A percentile compares a stretch with the other conserved stretches of the same genome.
phyloP scores from a whole-genome alignment of 2,113 vertebrate species.

The Dromaius novaehollandiae region DNA sequence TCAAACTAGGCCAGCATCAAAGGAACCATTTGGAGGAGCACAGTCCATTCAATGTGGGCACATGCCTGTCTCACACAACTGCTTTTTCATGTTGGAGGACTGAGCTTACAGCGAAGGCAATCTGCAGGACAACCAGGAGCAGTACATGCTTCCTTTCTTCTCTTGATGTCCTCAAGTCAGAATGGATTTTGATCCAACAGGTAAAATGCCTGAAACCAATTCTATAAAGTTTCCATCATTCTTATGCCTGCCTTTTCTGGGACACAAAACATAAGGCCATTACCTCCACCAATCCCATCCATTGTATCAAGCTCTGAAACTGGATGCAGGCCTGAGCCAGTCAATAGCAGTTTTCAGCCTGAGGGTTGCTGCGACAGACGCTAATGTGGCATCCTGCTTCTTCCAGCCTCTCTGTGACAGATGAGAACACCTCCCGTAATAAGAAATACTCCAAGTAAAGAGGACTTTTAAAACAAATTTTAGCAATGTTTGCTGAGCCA shows the following conservation, averaged over 20 bases:
- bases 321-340: neutral
- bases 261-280: neutral
- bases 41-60: neutral
- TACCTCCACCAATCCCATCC: neutral
- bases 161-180: neutral
- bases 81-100: neutral
- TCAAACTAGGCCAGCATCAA: neutral
- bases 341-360: neutral
- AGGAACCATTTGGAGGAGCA: neutral
- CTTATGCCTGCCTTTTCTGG: neutral
- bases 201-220: neutral
- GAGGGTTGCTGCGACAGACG: neutral
- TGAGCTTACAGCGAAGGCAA: neutral
- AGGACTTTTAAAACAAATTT: neutral
- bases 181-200: neutral
- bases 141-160: neutral
- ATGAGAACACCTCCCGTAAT: neutral
- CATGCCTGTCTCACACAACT: neutral
- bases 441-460: neutral
- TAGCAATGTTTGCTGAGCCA: neutral
- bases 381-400: neutral
- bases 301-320: neutral
- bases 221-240: neutral
- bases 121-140: neutral
- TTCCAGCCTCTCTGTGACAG: neutral